A percentile compares a stretch with the other conserved stretches of the same genome.
phyloP scores from a whole-genome alignment of 2,797 vertebrate genomes.

The Psittacula echo region DNA sequence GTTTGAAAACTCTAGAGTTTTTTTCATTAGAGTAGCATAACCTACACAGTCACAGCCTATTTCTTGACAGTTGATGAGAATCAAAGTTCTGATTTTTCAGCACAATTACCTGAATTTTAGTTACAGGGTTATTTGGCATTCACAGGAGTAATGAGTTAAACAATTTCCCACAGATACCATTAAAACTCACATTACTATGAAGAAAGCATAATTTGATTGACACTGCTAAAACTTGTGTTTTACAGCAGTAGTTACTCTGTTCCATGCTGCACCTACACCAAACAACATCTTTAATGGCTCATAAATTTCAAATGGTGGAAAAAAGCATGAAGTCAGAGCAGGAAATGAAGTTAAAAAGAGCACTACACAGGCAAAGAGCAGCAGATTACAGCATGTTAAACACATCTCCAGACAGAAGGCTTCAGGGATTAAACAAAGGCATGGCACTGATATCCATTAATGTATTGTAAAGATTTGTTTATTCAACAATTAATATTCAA shows the following conservation, averaged over 20 bases:
- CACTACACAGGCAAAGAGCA: not conserved
- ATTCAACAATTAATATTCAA: not conserved
- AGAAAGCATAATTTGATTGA: slow-evolving; percentile 26
- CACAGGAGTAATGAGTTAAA: not conserved
- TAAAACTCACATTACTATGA: slow-evolving; percentile 14
- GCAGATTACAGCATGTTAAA: not conserved
- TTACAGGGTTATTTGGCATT: not conserved
- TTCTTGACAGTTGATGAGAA: not conserved
- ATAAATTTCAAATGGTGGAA: slow-evolving; percentile 20
- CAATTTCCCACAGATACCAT: not conserved
- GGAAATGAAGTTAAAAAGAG: not conserved
- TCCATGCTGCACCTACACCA: slow-evolving; percentile 11
- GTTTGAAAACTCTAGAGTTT: not conserved
- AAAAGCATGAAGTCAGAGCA: not conserved
- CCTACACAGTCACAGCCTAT: not conserved
- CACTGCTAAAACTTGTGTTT: slow-evolving; percentile 6
- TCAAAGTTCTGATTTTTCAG: slow-evolving; percentile 22
- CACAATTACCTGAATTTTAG: not conserved
- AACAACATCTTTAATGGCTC: slow-evolving; percentile 7
- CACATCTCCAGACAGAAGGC: not conserved
- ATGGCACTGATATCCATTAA: not conserved
- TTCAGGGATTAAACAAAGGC: not conserved
- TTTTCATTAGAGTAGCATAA: not conserved
- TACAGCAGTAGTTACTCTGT: not conserved
- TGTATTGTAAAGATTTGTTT: not conserved